Base-by-base conservation (phyloP, 2,113 vertebrate species). In the Pampusana beccarii region DNA sequence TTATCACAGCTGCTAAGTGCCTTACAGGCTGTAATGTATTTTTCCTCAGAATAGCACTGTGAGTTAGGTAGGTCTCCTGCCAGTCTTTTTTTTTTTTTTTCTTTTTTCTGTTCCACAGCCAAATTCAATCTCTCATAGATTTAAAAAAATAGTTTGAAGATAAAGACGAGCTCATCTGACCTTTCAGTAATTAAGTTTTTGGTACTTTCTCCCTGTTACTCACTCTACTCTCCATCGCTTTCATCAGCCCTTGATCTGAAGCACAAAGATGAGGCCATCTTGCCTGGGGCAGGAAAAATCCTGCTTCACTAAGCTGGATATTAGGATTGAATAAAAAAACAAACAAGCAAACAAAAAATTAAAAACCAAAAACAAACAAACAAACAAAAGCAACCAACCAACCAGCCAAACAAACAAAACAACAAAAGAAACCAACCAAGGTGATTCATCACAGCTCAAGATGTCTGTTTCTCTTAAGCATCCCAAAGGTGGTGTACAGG, bases 111-210 rank as follows among this genome's bases (percentile, higher is more conserved):
- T n/a, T n/a, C 61, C 29, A 65, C 2, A 4, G 38, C 25, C 23
- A 73, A 91, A 92, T 94, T 86, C 20, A 89, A 31, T 54, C 34
- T 92, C 65, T 94, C 6, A 1, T 13, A 72, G 44, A 91, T 34
- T 83, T 87, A 28, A 58, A 80, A 53, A 84, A 46, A 64, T n/a
- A 90, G 28, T 73, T 67, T 82, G 31, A 69, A 16, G 61, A 87
- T 90, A 60, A 77, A 83, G 26, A 53, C 34, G 12, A 72, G 33
- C 65, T 88, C 56, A 50, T 87, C 67, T 94, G 88, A 92, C 69
- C 69, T 96, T 92, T 93, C 46, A 56, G 11, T 94, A 97, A 96
- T 94, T 75, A 79, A 44, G n/a, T 77, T 93, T 96, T 80, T 78
- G 54, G 69, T 92, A 82, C 77, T 94, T 96, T 83, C 73, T 88